A percentile compares a stretch with the other conserved stretches of the same genome.
Conservation (phyloP, 2,888 invertebrate genomes). For the Meliscaeva auricollis region DNA sequence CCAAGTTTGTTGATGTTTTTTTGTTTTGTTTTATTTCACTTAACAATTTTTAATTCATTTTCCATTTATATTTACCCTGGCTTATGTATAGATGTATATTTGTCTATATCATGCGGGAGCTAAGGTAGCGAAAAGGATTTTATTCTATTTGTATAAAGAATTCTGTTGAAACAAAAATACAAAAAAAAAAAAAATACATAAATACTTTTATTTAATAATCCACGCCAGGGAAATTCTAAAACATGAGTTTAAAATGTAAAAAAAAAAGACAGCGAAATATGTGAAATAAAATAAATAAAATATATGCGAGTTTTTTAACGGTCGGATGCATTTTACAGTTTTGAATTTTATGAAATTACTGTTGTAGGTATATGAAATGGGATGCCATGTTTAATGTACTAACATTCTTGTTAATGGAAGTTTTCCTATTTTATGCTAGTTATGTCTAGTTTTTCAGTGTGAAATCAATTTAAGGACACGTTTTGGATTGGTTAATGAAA, state of each 20-base stretch:
- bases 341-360: background rate
- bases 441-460: too few species aligned
- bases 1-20: slow-evolving; percentile 14
- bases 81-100: slow-evolving; percentile 2
- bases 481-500: background rate
- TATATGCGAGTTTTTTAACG: slow-evolving; percentile 26
- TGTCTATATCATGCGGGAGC: background rate
- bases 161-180: background rate
- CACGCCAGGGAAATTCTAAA: slow-evolving; percentile 54
- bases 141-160: slow-evolving; percentile 6
- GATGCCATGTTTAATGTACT: background rate
- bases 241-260: slow-evolving; percentile 41
- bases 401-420: slow-evolving; percentile 25
- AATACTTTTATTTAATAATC: slow-evolving; percentile 49
- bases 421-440: too few species aligned
- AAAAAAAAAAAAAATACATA: slow-evolving; percentile 18
- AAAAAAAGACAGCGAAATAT: slow-evolving; percentile 34
- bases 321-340: slow-evolving; percentile 33
- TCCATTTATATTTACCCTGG: slow-evolving; percentile 62
- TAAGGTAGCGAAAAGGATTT: slow-evolving; percentile 16
- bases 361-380: background rate
- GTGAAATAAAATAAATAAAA: slow-evolving; percentile 41
- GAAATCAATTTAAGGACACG: background rate
- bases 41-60: slow-evolving; percentile 73
- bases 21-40: slow-evolving; percentile 46